Conservation (phyloP, 2,113 vertebrate genomes). For the Rhinopomastus cyanomelas region DNA sequence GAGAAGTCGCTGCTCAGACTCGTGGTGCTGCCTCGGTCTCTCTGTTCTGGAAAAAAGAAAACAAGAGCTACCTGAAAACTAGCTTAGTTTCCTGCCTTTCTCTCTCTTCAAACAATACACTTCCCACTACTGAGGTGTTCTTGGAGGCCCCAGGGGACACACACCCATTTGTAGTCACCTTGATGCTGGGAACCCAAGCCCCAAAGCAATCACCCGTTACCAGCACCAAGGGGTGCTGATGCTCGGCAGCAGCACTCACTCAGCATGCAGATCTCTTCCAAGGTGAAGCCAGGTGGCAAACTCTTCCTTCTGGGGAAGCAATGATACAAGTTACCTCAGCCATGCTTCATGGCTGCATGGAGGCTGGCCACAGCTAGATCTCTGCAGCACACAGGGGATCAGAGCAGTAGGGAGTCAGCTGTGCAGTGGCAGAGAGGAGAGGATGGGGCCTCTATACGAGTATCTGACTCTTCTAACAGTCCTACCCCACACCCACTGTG, state of each 20-base stretch:
- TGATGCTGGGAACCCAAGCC: background rate
- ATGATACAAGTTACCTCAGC: slow-evolving; percentile 5
- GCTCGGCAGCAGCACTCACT: slow-evolving; percentile 79
- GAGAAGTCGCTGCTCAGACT: slow-evolving; percentile 97
- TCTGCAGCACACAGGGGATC: background rate
- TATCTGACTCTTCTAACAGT: background rate
- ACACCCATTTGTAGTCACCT: background rate
- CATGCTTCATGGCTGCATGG: background rate
- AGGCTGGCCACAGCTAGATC: background rate
- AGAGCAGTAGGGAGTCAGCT: background rate
- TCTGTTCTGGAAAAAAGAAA: slow-evolving; percentile 77
- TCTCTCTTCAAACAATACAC: background rate
- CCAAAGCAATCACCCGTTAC: background rate
- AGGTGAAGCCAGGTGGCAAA: slow-evolving; percentile 85
- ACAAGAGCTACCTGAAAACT: slow-evolving; percentile 12
- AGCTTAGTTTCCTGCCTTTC: background rate
- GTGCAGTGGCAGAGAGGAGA: background rate
- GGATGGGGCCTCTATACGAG: background rate
- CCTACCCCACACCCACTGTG: background rate
- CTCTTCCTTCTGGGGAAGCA: slow-evolving; percentile 86
- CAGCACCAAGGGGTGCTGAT: background rate
- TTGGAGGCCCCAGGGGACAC: background rate
- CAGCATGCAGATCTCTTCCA: slow-evolving; percentile 93
- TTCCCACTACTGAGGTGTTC: background rate
- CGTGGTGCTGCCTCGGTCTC: slow-evolving; percentile 91